These are phyloP conservation scores for Palythoa heliodiscus DNA, from an alignment of 92 coral and sea anemone genomes.

Conservation along the genomic window DNA sequence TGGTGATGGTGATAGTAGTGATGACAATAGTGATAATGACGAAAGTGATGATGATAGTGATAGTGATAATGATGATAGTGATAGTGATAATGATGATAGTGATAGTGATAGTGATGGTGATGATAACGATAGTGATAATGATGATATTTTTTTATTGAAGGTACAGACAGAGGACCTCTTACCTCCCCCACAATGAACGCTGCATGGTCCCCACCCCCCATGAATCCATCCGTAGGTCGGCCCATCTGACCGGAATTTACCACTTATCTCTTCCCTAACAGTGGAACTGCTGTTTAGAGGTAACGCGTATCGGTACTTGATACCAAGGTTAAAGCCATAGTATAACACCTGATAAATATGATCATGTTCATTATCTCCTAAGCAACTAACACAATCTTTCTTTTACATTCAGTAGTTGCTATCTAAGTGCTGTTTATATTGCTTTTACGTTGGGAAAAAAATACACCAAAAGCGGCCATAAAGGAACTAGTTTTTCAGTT, in stretches of 20 bases:
- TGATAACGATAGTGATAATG: background rate
- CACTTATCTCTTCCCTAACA: constrained; percentile 32
- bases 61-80: background rate
- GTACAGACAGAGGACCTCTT: background rate
- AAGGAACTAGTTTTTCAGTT: no score
- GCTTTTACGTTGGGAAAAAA: no score
- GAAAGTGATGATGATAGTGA: background rate
- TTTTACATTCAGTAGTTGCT: no score
- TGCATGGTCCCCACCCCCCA: constrained; percentile 71
- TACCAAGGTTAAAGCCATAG: constrained; percentile 91
- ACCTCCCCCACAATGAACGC: constrained; percentile 44
- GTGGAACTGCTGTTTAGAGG: constrained; percentile 68
- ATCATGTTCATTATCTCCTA: background rate
- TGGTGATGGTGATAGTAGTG: background rate
- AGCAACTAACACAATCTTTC: background rate
- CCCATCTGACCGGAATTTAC: constrained; percentile 37
- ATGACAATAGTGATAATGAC: background rate
- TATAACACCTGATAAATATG: constrained; percentile 69
- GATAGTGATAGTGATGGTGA: background rate
- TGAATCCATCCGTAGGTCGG: constrained; percentile 91
- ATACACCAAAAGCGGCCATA: no score
- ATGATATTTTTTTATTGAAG: background rate
- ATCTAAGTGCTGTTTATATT: no score
- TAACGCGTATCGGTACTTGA: constrained; percentile 88
- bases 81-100: background rate